phyloP scores from a whole-genome alignment of 2,113 vertebrate genomes.

The Vulpes lagopus region DNA sequence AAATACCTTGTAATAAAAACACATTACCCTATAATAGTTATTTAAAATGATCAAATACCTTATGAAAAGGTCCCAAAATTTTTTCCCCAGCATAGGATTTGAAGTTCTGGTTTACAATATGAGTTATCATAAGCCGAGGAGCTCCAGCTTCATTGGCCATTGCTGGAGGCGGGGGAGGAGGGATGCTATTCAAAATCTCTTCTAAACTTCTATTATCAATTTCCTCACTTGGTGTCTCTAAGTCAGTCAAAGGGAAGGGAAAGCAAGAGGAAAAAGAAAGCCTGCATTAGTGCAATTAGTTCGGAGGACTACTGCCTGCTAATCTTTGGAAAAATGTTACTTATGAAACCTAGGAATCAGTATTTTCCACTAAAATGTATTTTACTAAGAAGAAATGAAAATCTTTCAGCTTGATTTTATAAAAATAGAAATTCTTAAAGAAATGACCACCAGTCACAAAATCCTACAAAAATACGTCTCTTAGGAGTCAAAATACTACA shows the following conservation, averaged over 20 bases:
- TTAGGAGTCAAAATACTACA: neutral
- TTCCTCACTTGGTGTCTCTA: slow-evolving; percentile 87
- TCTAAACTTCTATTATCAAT: slow-evolving; percentile 95
- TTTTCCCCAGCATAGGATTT: slow-evolving; percentile 97
- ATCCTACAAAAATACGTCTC: neutral
- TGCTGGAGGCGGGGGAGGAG: slow-evolving; percentile 97
- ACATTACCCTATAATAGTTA: neutral
- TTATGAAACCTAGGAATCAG: slow-evolving; percentile 1
- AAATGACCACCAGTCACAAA: slow-evolving; percentile 20
- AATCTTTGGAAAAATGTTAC: neutral
- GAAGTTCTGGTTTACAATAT: slow-evolving; percentile 99
- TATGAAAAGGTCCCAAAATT: slow-evolving; percentile 98
- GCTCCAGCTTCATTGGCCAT: slow-evolving; percentile 99
- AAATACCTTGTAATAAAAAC: slow-evolving; percentile 41
- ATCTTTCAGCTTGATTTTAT: slow-evolving; percentile 3
- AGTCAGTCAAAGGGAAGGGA: slow-evolving; percentile 85
- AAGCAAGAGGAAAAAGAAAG: neutral
- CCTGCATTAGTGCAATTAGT: slow-evolving; percentile 12
- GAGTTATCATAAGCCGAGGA: slow-evolving; percentile 99
- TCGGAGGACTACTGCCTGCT: neutral
- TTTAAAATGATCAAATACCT: slow-evolving; percentile 89
- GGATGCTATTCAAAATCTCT: slow-evolving; percentile 97
- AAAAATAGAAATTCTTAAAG: slow-evolving; percentile 13
- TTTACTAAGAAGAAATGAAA: neutral
- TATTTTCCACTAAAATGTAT: neutral